Base-by-base conservation (phyloP, 23 tunicate species). In the Phallusia fumigata region DNA sequence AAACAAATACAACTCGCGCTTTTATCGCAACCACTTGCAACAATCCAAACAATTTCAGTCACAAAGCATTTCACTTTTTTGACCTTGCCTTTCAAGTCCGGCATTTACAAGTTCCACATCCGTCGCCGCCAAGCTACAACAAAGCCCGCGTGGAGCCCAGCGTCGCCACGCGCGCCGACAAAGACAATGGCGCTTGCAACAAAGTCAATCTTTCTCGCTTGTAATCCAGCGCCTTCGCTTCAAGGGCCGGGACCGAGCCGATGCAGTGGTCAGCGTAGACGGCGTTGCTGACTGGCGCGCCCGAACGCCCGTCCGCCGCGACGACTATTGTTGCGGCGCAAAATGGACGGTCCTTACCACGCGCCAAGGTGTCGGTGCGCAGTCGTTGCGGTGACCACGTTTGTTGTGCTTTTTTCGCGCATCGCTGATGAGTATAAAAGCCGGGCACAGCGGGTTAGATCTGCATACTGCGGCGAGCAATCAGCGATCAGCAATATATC, bases 281-380 rank as follows among this genome's bases (percentile, higher is more conserved):
- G 26, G 69, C 28, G 28, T 58, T 24, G 69, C 69, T 21, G 28
- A 24, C 69, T 16, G 69, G 28, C 69, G 69, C 69, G 28, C 8
- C 26, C 69, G 69, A 24, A 8, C 10, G 47, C 11, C 69, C 69
- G 26, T 3, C 28, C 28, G 69, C 69, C 69, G 69, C 69, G 69
- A 58, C 69, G 69, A 16, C 69, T 58, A 58, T 58, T 58, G 69
- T 58, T 58, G 69, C 69, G 69, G 3, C 69, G 13, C 16, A 58
- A 74, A 74, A 33, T 74, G 40, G 77, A 33, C 77, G 77, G 77
- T 30, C 40, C 40, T 33, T 32, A 74, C 40, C 77, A 74, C 77
- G 77, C 77, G 77, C 77, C 77, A 33, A 32, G 77, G 77, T 32
- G 77, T 74, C 77, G 77, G 40, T 74, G 77, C 35, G 40, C 77